phyloP scores from a whole-genome alignment of 1,140 invertebrate species.

The Helicoverpa zea region DNA sequence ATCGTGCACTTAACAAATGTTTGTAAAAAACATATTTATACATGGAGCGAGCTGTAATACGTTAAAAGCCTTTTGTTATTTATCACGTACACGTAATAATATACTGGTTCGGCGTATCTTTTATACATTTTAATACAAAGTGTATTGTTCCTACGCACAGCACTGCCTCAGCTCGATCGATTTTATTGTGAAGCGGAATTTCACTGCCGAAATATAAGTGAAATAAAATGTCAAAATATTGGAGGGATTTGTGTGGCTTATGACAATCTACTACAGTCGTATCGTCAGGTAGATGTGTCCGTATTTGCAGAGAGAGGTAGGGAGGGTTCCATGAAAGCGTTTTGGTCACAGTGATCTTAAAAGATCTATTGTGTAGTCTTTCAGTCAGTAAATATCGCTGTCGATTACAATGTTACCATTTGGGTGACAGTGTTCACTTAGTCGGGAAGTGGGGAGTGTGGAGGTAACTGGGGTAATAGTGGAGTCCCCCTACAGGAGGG shows the following conservation, averaged over 20 bases:
- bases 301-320: neutral
- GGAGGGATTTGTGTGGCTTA: neutral
- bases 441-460: neutral
- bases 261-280: neutral
- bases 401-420: neutral
- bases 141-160: neutral
- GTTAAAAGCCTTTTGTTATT: slow-evolving; percentile 27
- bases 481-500: neutral
- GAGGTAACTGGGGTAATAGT: slow-evolving; percentile 5
- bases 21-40: slow-evolving; percentile 5
- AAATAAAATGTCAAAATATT: neutral
- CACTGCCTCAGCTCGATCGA: neutral
- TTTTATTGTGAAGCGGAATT: neutral
- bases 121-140: neutral
- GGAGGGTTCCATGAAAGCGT: neutral
- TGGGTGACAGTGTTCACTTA: slow-evolving; percentile 8
- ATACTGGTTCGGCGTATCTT: neutral
- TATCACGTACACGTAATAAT: neutral
- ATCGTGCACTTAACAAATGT: slow-evolving; percentile 6
- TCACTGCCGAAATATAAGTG: neutral
- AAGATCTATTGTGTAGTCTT: slow-evolving; percentile 18
- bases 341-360: neutral
- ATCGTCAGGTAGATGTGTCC: neutral
- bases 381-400: neutral
- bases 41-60: neutral